Percentiles rank a stretch among this genome's conserved stretches.
Conservation (phyloP, 2,888 invertebrate species). For the Eristalis tenax region DNA sequence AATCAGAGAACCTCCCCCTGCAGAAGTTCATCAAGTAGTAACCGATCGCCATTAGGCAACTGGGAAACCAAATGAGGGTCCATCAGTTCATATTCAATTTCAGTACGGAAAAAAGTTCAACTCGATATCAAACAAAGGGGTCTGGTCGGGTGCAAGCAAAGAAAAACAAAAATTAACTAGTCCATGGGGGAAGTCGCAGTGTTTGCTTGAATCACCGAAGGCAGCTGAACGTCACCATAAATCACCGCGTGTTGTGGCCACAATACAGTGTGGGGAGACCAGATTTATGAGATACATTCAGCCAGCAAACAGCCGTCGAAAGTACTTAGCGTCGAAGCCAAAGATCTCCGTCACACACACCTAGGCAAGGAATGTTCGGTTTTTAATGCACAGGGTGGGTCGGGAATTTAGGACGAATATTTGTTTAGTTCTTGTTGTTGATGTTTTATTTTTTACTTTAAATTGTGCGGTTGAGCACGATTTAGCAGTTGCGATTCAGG, state of each 20-base stretch:
- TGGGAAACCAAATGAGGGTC: not conserved
- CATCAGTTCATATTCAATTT: not conserved
- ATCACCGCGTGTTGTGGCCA: conserved; percentile 38
- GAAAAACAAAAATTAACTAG: conserved; percentile 6
- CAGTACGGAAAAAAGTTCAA: not conserved
- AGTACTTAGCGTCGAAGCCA: conserved; percentile 4
- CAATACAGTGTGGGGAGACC: conserved; percentile 34
- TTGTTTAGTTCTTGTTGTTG: not conserved
- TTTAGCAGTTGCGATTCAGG: not conserved
- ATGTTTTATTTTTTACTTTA: not conserved
- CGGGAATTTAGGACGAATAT: not conserved
- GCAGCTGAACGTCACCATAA: conserved; percentile 45
- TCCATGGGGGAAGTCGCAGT: conserved; percentile 12
- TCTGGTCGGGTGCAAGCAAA: not conserved
- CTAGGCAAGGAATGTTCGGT: not conserved
- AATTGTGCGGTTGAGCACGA: not conserved
- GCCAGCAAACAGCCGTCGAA: conserved; percentile 11
- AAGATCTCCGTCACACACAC: not conserved
- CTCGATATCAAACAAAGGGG: not conserved
- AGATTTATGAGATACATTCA: conserved; percentile 15
- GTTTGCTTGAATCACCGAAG: not conserved
- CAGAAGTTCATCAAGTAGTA: not conserved
- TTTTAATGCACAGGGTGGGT: not conserved
- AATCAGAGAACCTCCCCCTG: not conserved
- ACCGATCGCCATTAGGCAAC: not conserved